phyloP scores from a whole-genome alignment of 2,888 invertebrate genomes.

The Mesorhabditis sp. region DNA sequence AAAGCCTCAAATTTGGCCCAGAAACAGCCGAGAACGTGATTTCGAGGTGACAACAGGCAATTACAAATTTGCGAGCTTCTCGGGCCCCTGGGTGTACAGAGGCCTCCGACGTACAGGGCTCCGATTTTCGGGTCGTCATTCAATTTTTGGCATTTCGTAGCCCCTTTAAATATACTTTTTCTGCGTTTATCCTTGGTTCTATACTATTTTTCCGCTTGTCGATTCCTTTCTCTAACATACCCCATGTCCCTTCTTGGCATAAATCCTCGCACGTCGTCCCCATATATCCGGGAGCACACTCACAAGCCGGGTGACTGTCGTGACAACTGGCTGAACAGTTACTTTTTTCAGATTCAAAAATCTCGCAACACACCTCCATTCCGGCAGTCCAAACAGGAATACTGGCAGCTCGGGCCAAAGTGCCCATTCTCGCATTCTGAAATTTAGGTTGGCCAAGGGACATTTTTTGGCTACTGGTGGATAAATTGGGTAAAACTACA shows the following conservation, averaged over 20 bases:
- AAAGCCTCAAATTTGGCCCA: too few species aligned
- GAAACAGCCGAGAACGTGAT: too few species aligned
- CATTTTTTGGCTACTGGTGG: neutral
- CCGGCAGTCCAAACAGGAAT: slow-evolving; percentile 60
- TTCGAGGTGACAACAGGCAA: too few species aligned
- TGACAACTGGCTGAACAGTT: slow-evolving; percentile 17
- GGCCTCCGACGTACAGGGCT: too few species aligned
- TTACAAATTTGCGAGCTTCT: too few species aligned
- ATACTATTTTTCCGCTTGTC: too few species aligned
- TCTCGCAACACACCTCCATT: slow-evolving; percentile 57
- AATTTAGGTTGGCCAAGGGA: slow-evolving; percentile 11
- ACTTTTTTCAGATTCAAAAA: slow-evolving; percentile 12
- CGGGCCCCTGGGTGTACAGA: too few species aligned
- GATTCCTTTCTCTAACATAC: slow-evolving; percentile 58
- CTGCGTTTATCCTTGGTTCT: too few species aligned
- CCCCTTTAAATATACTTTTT: too few species aligned
- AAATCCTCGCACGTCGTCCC: slow-evolving; percentile 62
- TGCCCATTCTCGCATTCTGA: slow-evolving; percentile 60
- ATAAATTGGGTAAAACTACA: too few species aligned
- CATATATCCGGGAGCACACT: slow-evolving; percentile 56
- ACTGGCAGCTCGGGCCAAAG: slow-evolving; percentile 61
- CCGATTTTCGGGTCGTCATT: too few species aligned
- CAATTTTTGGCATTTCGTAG: too few species aligned
- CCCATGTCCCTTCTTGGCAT: slow-evolving; percentile 78
- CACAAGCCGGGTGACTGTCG: slow-evolving; percentile 46